Percentiles rank a stretch among this genome's conserved stretches.
Evolutionary conservation across 2,888 invertebrate genomes (phyloP).

Genomic region (Xylota segnis): DNA sequence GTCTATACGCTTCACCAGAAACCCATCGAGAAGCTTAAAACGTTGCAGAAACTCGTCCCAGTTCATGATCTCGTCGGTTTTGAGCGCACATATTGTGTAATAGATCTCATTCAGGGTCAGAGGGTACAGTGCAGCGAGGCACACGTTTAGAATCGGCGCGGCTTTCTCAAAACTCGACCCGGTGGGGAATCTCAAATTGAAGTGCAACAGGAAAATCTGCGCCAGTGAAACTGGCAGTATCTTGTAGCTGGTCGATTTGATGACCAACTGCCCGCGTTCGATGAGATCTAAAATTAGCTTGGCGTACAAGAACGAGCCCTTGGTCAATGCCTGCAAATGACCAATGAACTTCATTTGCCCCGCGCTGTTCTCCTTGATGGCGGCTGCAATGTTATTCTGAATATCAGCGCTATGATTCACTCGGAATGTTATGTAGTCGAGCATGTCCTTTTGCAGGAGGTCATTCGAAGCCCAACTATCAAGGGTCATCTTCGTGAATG

Average conservation of each 20-base stretch:
- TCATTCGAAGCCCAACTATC: slow-evolving; percentile 88
- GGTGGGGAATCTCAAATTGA: slow-evolving; percentile 96
- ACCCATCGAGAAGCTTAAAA: slow-evolving; percentile 93
- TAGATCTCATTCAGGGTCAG: slow-evolving; percentile 95
- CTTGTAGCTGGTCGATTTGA: slow-evolving; percentile 97
- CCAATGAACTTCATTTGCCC: slow-evolving; percentile 92
- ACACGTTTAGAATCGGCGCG: slow-evolving; percentile 94
- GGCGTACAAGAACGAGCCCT: slow-evolving; percentile 96
- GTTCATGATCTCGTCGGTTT: slow-evolving; percentile 91
- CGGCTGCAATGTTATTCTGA: slow-evolving; percentile 91
- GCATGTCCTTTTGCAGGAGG: slow-evolving; percentile 92
- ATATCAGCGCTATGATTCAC: slow-evolving; percentile 92
- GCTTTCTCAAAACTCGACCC: slow-evolving; percentile 95
- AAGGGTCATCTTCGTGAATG: slow-evolving; percentile 91
- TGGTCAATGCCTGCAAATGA: slow-evolving; percentile 92
- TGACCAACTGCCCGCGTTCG: slow-evolving; percentile 95
- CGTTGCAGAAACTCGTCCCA: slow-evolving; percentile 96
- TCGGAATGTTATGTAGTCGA: slow-evolving; percentile 94
- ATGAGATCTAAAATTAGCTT: slow-evolving; percentile 96
- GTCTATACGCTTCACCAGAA: slow-evolving; percentile 95
- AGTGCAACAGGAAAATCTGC: slow-evolving; percentile 95
- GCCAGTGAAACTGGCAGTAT: slow-evolving; percentile 94
- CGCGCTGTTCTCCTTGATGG: slow-evolving; percentile 84
- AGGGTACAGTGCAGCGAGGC: slow-evolving; percentile 95
- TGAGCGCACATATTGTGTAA: slow-evolving; percentile 95